Conservation (phyloP, 2,797 vertebrate species). For the Myripristis murdjan region DNA sequence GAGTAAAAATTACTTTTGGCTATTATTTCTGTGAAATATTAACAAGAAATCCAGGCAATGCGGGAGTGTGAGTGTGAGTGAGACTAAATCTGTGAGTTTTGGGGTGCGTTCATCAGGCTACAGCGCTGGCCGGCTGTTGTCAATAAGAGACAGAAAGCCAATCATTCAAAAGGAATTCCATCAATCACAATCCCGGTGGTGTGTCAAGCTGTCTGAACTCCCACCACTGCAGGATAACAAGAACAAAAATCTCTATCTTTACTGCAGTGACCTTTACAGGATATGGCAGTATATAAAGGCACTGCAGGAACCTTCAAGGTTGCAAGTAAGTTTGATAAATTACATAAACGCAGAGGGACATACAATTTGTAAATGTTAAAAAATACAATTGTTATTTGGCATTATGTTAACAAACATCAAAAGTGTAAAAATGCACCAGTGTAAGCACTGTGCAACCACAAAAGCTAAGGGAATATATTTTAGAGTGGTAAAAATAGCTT, state of each 20-base stretch:
- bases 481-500: conserved; percentile 40
- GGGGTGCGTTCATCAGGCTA: conserved; percentile 56
- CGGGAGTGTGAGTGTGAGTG: conserved; percentile 13
- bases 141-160: conserved; percentile 47
- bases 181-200: conserved; percentile 68
- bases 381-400: not conserved
- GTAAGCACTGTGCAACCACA: conserved; percentile 9
- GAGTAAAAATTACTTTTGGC: conserved; percentile 10
- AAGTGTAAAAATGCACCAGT: conserved; percentile 25
- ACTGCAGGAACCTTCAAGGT: not conserved
- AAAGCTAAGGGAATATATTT: conserved; percentile 6
- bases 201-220: conserved; percentile 50
- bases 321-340: conserved; percentile 16
- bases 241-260: conserved; percentile 49
- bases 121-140: conserved; percentile 52
- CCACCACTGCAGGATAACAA: conserved; percentile 22
- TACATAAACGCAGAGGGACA: not conserved
- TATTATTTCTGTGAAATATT: conserved; percentile 17
- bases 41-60: conserved; percentile 16
- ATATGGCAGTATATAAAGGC: not conserved
- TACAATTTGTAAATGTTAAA: conserved; percentile 17
- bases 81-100: conserved; percentile 23
- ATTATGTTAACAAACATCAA: not conserved
- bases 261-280: conserved; percentile 50
- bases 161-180: conserved; percentile 57